A percentile compares a stretch with the other conserved stretches of the same genome.
Conservation (phyloP, 2,888 invertebrate species). For the Acanthosepion esculentum region DNA sequence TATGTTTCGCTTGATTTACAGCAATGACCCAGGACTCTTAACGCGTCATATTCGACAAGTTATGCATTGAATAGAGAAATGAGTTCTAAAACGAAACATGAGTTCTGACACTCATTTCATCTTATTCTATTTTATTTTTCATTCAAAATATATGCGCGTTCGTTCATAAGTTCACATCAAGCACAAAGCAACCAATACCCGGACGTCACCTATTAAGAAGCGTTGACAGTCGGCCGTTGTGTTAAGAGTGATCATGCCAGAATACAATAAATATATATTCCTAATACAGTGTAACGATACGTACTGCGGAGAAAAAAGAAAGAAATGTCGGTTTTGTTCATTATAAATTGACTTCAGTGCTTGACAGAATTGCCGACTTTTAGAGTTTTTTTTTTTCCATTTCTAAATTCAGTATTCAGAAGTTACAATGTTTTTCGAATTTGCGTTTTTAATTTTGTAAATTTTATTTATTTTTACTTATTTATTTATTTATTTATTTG, state of each 20-base stretch:
- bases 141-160: no score
- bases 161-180: not conserved
- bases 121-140: not conserved
- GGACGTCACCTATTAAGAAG: not conserved
- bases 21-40: not conserved
- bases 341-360: not conserved
- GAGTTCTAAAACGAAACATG: not conserved
- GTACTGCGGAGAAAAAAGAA: not conserved
- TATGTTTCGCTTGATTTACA: not conserved
- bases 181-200: slow-evolving; percentile 11
- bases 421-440: not conserved
- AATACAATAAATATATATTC: not conserved
- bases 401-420: not conserved
- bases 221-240: slow-evolving; percentile 21
- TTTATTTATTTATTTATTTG: no score
- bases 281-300: not conserved
- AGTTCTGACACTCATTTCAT: not conserved
- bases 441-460: not conserved
- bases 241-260: not conserved
- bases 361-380: not conserved
- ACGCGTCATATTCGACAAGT: not conserved
- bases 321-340: not conserved
- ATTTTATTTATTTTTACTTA: no score
- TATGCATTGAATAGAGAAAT: not conserved
- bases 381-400: not conserved